Evolutionary conservation across 2,113 vertebrate genomes (phyloP).

Genomic region (Alaudala cheleensis): DNA sequence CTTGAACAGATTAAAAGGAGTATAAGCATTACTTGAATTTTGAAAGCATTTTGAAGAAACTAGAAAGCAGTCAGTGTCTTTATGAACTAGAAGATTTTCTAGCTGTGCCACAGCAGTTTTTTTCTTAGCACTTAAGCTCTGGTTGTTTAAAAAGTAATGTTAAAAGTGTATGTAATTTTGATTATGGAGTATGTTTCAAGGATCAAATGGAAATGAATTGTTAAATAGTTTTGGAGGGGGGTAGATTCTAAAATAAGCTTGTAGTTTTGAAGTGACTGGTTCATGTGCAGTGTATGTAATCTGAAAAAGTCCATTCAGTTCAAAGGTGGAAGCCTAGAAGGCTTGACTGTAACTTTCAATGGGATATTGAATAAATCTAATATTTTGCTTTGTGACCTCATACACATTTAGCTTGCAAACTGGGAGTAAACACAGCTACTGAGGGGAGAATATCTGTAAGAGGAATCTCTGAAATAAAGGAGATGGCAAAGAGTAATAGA

Average conservation of each 20-base stretch:
- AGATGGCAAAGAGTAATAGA: not conserved
- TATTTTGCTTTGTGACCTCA: not conserved
- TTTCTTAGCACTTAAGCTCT: not conserved
- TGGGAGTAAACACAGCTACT: not conserved
- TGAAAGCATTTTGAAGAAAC: not conserved
- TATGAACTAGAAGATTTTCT: not conserved
- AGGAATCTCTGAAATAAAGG: not conserved
- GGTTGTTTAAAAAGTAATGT: constrained; percentile 42
- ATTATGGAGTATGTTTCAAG: not conserved
- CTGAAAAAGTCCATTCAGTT: not conserved
- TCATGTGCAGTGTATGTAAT: not conserved
- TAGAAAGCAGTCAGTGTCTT: not conserved
- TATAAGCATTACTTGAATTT: not conserved
- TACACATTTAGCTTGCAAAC: not conserved
- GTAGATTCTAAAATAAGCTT: not conserved
- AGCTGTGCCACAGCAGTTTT: not conserved
- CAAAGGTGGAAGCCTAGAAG: not conserved
- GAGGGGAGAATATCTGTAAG: not conserved
- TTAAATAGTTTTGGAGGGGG: not conserved
- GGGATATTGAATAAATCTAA: not conserved
- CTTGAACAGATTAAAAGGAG: not conserved
- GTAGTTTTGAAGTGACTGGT: not conserved
- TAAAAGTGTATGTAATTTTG: constrained; percentile 24
- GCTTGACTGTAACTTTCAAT: not conserved
- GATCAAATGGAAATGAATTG: not conserved